Conservation (phyloP, 2,113 vertebrate species). For the Balaeniceps rex region DNA sequence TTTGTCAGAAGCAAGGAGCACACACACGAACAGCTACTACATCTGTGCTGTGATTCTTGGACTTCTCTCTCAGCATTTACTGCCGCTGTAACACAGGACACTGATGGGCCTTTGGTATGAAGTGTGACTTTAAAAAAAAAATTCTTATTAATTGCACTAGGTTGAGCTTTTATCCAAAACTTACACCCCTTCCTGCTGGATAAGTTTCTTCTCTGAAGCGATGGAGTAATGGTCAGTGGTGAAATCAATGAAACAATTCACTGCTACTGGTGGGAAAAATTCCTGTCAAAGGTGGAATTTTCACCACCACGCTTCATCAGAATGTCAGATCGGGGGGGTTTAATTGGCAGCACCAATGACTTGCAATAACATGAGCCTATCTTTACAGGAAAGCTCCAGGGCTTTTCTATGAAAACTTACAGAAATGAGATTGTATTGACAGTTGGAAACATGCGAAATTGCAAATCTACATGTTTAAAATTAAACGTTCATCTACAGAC, state of each 20-base stretch:
- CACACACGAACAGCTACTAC: not conserved
- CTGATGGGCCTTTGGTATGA: not conserved
- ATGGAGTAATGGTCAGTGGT: not conserved
- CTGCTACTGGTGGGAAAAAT: not conserved
- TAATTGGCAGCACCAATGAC: not conserved
- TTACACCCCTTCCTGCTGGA: rapidly evolving
- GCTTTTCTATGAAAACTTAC: not conserved
- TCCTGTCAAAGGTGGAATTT: not conserved
- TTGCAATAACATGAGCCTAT: not conserved
- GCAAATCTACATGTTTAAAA: not conserved
- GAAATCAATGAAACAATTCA: not conserved
- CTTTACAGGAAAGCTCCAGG: not conserved
- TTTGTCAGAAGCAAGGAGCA: not conserved
- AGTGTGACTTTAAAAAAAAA: not conserved
- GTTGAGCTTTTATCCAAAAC: not conserved
- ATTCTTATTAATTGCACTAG: not conserved
- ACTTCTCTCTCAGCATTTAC: not conserved
- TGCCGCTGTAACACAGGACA: not conserved
- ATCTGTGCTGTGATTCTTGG: not conserved
- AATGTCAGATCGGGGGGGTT: not conserved
- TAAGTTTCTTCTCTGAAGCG: not conserved
- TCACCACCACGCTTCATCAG: not conserved
- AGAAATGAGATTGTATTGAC: not conserved
- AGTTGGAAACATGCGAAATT: not conserved
- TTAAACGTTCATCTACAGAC: not conserved